These are phyloP conservation scores for Pangasius macronema DNA, from an alignment of 2,797 vertebrate genomes.

Conservation along the genomic window DNA sequence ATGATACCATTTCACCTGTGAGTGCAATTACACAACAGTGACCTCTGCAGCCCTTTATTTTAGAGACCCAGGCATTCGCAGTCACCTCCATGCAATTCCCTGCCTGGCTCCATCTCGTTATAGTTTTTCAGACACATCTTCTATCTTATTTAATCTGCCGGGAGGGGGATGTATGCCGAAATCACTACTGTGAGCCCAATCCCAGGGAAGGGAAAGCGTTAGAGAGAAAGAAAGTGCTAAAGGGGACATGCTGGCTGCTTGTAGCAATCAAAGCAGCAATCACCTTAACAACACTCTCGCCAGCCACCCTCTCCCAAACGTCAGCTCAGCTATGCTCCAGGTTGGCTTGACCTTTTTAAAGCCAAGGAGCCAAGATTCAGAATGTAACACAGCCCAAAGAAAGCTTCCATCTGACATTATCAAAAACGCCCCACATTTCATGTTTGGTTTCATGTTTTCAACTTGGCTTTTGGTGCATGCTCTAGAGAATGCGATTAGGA, in stretches of 20 bases:
- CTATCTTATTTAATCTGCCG: slow-evolving; percentile 18
- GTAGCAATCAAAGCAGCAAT: slow-evolving; percentile 57
- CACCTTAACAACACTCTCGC: slow-evolving; percentile 46
- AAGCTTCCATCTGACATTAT: slow-evolving; percentile 47
- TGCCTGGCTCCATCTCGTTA: slow-evolving; percentile 1
- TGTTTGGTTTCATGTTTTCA: slow-evolving; percentile 27
- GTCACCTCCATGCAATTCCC: slow-evolving; percentile 5
- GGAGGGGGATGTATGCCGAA: not conserved
- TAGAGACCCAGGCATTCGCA: not conserved
- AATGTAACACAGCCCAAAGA: slow-evolving; percentile 53
- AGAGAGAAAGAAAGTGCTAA: slow-evolving; percentile 36
- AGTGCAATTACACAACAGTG: not conserved
- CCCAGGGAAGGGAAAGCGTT: slow-evolving; percentile 39
- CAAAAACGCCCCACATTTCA: slow-evolving; percentile 37
- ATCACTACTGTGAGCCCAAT: slow-evolving; percentile 7
- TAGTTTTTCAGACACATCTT: slow-evolving; percentile 24
- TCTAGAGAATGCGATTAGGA: not conserved
- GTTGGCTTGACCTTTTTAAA: slow-evolving; percentile 56
- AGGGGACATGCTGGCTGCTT: slow-evolving; percentile 51
- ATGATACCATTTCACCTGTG: too few relatives aligned
- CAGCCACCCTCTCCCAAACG: slow-evolving; percentile 29
- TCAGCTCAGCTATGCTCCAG: slow-evolving; percentile 46
- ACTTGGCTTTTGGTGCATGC: slow-evolving; percentile 16
- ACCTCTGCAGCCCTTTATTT: not conserved
- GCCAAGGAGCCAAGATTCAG: slow-evolving; percentile 44